Evolutionary conservation across 2,888 invertebrate genomes (phyloP), one percentile per base, ranked within the genome.

Genomic region (Drosophila pegasa): DNA sequence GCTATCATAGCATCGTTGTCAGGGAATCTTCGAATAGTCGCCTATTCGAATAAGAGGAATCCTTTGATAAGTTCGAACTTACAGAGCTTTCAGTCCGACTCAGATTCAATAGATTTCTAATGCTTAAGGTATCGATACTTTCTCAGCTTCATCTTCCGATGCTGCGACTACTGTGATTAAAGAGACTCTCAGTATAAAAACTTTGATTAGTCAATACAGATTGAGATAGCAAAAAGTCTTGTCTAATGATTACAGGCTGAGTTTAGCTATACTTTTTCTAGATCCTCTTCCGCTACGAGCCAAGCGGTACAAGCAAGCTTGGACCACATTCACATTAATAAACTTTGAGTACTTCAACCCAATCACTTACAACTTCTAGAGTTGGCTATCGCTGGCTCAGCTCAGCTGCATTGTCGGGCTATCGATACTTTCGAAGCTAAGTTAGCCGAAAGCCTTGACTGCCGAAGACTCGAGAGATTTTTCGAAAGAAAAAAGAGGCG

Each of bases 351-450:
- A 16, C 9, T 37, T 37, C 16, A 16, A 3, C 5, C 16, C 20
- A 40, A 20, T 40, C 20, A 20, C 12, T 12, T 14, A 7, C 12
- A 9, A 3, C 22, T 3, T 41, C n/a, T 41, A 8, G 14, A 22
- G 22, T 41, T 14, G 22, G 8, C 14, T n/a, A 9, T 27, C 45
- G 4, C 12, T 47, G 10, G 2, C n/a, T 45, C 16, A 10, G 16
- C 27, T 16, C 10, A 2, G 16, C 16, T 27, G 43, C 43, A 29
- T 29, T 45, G 7, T 29, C 16, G 12, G 10, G 45, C 12, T 48
- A 48, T 48, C 47, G 47, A 47, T 47, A 47, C 29, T 47, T 14
- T 29, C 2, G 12, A 20, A 14, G 29, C 31, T 20, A 47, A 20
- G 47, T 12, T 16, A 31, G 27, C 12, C 16, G 45, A 18, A 31